Percentiles rank a stretch among this genome's conserved stretches.
phyloP scores from a whole-genome alignment of 2,888 invertebrate species.

The Apotomis betuletana region DNA sequence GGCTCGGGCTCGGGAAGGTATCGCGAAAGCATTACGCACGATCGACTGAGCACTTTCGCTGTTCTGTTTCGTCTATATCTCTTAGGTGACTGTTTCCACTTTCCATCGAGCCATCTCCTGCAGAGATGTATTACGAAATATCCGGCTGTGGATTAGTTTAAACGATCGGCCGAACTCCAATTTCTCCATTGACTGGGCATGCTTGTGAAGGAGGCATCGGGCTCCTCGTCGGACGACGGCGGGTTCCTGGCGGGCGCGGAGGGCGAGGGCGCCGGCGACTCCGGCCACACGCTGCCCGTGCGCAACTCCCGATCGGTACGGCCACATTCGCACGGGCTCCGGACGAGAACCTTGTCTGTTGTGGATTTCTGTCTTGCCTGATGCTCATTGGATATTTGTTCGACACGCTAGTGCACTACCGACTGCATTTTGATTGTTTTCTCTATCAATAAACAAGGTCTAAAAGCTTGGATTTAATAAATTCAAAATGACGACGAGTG shows the following conservation, averaged over 20 bases:
- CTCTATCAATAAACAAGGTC: background rate
- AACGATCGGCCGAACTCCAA: constrained; percentile 33
- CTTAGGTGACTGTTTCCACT: background rate
- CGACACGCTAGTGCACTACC: background rate
- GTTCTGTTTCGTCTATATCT: constrained; percentile 6
- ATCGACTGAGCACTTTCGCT: constrained; percentile 28
- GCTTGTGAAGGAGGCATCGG: constrained; percentile 78
- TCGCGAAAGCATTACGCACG: constrained; percentile 35
- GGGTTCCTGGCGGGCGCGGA: constrained; percentile 76
- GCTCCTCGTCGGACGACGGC: constrained; percentile 82
- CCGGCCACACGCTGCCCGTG: constrained; percentile 82
- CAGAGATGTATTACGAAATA: background rate
- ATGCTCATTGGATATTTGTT: background rate
- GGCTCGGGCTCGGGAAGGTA: constrained; percentile 13
- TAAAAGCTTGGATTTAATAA: no score
- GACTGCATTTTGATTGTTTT: background rate
- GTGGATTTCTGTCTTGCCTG: background rate
- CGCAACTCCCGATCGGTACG: constrained; percentile 81
- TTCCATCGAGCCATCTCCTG: background rate
- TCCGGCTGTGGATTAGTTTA: background rate
- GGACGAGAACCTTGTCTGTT: constrained; percentile 12
- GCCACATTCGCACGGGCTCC: constrained; percentile 55
- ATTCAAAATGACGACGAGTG: background rate
- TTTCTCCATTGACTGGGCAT: constrained; percentile 56
- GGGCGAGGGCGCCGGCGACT: constrained; percentile 66